phyloP scores from a whole-genome alignment of 2,797 vertebrate species.

The Molossus molossus region DNA sequence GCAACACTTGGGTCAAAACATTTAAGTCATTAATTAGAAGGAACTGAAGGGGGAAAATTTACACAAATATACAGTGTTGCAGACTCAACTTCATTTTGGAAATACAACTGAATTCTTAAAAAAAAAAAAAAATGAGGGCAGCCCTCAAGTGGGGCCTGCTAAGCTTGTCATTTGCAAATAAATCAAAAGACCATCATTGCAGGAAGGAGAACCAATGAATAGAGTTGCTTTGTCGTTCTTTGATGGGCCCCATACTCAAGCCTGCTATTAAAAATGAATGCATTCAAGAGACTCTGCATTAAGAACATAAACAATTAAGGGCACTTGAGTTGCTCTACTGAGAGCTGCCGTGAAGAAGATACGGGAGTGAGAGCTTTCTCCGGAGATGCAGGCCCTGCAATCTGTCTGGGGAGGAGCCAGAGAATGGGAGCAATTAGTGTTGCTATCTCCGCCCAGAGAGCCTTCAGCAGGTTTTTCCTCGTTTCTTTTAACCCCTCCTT shows the following conservation, averaged over 20 bases:
- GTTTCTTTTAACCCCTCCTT: constrained; percentile 75
- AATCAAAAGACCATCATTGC: constrained; percentile 91
- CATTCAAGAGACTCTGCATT: constrained; percentile 91
- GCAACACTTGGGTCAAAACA: constrained; percentile 89
- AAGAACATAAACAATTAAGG: constrained; percentile 93
- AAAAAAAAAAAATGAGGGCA: constrained; percentile 82
- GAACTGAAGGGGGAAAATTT: constrained; percentile 79
- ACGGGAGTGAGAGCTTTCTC: constrained; percentile 85
- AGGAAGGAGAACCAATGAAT: constrained; percentile 88
- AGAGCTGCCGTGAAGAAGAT: constrained; percentile 89
- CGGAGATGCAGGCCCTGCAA: constrained; percentile 83
- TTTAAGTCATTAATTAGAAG: constrained; percentile 89
- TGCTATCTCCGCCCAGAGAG: constrained; percentile 80
- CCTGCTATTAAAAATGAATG: constrained; percentile 93
- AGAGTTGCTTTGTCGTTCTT: constrained; percentile 90
- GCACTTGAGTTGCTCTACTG: constrained; percentile 90
- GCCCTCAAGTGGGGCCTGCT: constrained; percentile 88
- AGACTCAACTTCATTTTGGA: constrained; percentile 85
- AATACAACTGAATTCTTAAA: constrained; percentile 89
- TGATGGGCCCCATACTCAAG: constrained; percentile 90
- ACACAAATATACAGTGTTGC: constrained; percentile 75
- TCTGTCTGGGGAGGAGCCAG: constrained; percentile 85
- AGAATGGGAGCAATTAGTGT: constrained; percentile 88
- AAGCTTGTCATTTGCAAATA: constrained; percentile 92
- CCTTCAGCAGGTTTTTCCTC: constrained; percentile 75